A percentile compares a stretch with the other conserved stretches of the same genome.
Evolutionary conservation across 2,113 vertebrate species (phyloP).

Genomic region (Calidris pugnax): DNA sequence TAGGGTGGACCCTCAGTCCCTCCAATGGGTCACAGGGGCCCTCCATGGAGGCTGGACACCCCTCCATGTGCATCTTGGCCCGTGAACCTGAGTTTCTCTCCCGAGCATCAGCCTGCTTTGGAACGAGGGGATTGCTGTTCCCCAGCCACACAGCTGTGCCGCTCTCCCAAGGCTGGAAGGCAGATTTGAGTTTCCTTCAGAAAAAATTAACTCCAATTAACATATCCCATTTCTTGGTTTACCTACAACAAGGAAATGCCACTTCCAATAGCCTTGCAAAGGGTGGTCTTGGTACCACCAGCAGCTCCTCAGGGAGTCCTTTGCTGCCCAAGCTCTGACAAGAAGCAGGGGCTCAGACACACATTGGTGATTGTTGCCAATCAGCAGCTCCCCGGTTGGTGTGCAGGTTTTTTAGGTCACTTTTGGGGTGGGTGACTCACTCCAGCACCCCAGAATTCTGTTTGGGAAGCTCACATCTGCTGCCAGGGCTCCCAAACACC

Average conservation of each 20-base stretch:
- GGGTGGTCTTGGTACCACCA: neutral
- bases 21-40: neutral
- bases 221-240: fast-evolving
- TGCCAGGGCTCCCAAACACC: neutral
- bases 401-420: neutral
- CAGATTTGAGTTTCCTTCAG: neutral
- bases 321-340: fast-evolving
- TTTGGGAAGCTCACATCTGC: fast-evolving
- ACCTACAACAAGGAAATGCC: neutral
- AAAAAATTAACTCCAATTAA: neutral
- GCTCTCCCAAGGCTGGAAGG: neutral
- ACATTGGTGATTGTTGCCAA: fast-evolving
- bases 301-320: neutral
- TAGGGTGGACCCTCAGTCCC: neutral
- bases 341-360: neutral
- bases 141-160: neutral
- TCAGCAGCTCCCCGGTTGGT: neutral
- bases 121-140: neutral
- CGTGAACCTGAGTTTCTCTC: neutral
- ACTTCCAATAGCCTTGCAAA: neutral
- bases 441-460: neutral
- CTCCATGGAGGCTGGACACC: fast-evolving
- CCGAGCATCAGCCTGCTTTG: neutral
- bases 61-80: neutral
- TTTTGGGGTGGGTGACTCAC: neutral